Evolutionary conservation across 2,888 invertebrate species (phyloP).

Genomic region (Amiota minor): DNA sequence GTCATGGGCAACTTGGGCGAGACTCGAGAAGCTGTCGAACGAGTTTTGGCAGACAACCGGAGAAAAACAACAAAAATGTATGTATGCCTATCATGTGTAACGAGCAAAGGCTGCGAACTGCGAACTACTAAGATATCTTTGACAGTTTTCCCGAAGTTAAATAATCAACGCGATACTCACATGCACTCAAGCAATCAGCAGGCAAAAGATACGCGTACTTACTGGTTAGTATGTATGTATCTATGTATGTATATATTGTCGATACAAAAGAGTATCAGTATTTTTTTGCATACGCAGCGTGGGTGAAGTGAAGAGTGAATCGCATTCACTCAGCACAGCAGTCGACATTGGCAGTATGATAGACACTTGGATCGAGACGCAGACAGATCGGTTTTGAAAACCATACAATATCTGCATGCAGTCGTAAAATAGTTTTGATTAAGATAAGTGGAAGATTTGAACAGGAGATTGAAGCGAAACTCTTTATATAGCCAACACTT

Average conservation of each 20-base stretch:
- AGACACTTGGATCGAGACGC: background rate
- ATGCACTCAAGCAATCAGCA: slow-evolving; percentile 59
- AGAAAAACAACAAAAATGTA: background rate
- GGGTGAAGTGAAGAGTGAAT: background rate
- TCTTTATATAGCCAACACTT: too few relatives aligned
- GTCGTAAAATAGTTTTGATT: too few relatives aligned
- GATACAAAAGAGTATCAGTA: slow-evolving; percentile 1
- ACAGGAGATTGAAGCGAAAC: too few relatives aligned
- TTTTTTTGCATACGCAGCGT: too few relatives aligned
- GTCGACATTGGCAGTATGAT: slow-evolving; percentile 4
- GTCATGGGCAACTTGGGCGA: slow-evolving; percentile 9
- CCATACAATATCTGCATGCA: background rate
- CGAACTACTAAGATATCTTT: slow-evolving; percentile 57
- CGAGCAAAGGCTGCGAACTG: slow-evolving; percentile 35
- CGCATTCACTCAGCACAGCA: background rate
- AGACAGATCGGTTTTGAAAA: slow-evolving; percentile 7
- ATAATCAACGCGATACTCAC: slow-evolving; percentile 53
- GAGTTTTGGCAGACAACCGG: background rate
- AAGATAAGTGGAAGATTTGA: too few relatives aligned
- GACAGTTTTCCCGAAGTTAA: slow-evolving; percentile 61
- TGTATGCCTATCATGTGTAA: background rate
- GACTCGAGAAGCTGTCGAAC: background rate
- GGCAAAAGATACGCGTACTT: slow-evolving; percentile 46
- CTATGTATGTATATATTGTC: background rate
- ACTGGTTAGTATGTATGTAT: background rate